Conservation (phyloP, 2,888 invertebrate genomes). For the Drosophila putrida region DNA sequence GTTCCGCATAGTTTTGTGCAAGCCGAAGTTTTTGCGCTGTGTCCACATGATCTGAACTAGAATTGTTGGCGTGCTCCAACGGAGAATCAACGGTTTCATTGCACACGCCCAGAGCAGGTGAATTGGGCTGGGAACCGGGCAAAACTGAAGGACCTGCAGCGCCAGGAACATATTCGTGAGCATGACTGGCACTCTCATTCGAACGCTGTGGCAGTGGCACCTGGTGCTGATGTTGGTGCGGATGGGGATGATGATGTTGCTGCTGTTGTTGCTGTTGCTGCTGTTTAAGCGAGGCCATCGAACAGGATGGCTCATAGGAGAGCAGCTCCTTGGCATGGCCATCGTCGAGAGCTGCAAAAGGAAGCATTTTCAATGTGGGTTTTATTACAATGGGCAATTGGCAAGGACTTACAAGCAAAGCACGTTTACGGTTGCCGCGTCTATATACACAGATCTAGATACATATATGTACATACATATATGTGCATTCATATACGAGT, state of each 20-base stretch:
- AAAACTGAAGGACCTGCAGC: slow-evolving; percentile 20
- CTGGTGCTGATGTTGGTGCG: slow-evolving; percentile 57
- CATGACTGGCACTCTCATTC: slow-evolving; percentile 67
- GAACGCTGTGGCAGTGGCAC: slow-evolving; percentile 76
- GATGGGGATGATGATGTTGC: slow-evolving; percentile 49
- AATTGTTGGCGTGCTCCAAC: slow-evolving; percentile 68
- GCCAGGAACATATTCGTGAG: slow-evolving; percentile 53
- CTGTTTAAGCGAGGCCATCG: slow-evolving; percentile 66
- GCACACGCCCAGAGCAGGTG: slow-evolving; percentile 61
- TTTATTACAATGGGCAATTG: slow-evolving; percentile 81
- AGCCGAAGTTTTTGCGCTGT: slow-evolving; percentile 60
- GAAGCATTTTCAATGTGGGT: slow-evolving; percentile 82
- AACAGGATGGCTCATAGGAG: slow-evolving; percentile 76
- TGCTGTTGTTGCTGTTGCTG: slow-evolving; percentile 67
- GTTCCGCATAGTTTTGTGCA: slow-evolving; percentile 61
- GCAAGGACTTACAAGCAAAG: slow-evolving; percentile 83
- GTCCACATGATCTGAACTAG: slow-evolving; percentile 66
- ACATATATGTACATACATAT: slow-evolving; percentile 43
- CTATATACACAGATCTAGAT: slow-evolving; percentile 66
- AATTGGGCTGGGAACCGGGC: slow-evolving; percentile 58
- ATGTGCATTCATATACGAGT: slow-evolving; percentile 43
- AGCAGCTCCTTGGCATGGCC: slow-evolving; percentile 71
- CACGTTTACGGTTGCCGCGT: slow-evolving; percentile 77
- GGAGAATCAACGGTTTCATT: slow-evolving; percentile 68
- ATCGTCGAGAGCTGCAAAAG: slow-evolving; percentile 80